Evolutionary conservation across 2,888 invertebrate species (phyloP).

Genomic region (Orthosia incerta): DNA sequence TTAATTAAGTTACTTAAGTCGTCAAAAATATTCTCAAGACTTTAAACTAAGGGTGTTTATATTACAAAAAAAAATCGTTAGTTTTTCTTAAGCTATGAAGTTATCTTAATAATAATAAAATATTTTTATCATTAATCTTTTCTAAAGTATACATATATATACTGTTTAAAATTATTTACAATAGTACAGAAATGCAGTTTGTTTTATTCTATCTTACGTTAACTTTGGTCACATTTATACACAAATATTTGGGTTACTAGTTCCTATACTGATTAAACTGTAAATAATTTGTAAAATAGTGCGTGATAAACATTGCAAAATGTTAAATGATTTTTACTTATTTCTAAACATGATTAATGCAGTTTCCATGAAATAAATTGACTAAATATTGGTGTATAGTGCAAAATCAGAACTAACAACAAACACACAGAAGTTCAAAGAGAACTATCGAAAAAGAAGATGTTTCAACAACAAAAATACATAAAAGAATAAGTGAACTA

Average conservation of each 20-base stretch:
- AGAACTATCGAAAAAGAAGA: background rate
- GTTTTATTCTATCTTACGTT: constrained; percentile 48
- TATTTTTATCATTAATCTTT: constrained; percentile 7
- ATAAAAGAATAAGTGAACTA: background rate
- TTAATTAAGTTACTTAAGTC: constrained; percentile 35
- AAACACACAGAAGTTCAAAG: background rate
- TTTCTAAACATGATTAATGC: background rate
- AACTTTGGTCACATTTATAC: constrained; percentile 65
- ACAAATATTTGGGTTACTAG: constrained; percentile 40
- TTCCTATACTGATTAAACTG: constrained; percentile 11
- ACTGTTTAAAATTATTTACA: constrained; percentile 60
- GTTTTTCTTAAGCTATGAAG: constrained; percentile 20
- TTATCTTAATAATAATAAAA: constrained; percentile 36
- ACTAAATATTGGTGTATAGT: no score
- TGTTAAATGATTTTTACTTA: background rate
- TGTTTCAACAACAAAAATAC: background rate
- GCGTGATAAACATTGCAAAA: constrained; percentile 11
- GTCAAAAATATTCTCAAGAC: constrained; percentile 18
- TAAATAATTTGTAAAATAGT: constrained; percentile 24
- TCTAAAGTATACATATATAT: constrained; percentile 19
- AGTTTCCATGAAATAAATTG: background rate
- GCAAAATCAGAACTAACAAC: background rate
- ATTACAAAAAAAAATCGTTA: constrained; percentile 28
- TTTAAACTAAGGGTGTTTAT: constrained; percentile 12
- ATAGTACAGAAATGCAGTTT: constrained; percentile 57